These are phyloP conservation scores for Myrmophylax atrothorax DNA, from an alignment of 2,113 vertebrate species.

Conservation along the genomic window DNA sequence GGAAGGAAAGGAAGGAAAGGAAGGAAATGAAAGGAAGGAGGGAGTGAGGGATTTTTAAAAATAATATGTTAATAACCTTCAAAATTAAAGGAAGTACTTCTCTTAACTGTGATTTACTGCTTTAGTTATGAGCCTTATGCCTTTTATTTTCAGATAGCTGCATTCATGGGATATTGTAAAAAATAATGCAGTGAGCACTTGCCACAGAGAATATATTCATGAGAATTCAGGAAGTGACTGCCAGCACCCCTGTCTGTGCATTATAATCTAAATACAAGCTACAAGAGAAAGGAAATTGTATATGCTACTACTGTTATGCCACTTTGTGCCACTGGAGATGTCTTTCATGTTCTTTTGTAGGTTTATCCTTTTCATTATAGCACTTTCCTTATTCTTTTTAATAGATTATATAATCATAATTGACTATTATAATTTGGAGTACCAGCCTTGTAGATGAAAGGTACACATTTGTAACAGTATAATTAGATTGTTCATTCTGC, in stretches of 20 bases:
- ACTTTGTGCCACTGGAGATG: neutral
- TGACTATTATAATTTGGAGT: slow-evolving; percentile 48
- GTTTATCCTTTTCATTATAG: slow-evolving; percentile 37
- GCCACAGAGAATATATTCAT: neutral
- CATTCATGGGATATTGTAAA: neutral
- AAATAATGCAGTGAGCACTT: neutral
- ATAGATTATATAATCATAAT: slow-evolving; percentile 61
- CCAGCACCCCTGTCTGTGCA: neutral
- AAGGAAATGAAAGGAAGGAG: too few relatives aligned
- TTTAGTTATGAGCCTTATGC: neutral
- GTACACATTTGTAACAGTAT: slow-evolving; percentile 64
- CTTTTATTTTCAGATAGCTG: neutral
- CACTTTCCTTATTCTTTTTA: slow-evolving; percentile 41
- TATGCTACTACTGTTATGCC: neutral
- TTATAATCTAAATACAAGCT: neutral
- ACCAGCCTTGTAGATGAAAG: slow-evolving; percentile 60
- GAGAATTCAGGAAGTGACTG: neutral
- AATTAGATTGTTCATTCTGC: slow-evolving; percentile 59
- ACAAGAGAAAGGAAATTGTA: neutral
- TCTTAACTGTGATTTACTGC: neutral
- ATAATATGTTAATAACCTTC: neutral
- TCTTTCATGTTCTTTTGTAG: slow-evolving; percentile 37
- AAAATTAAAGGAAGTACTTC: neutral
- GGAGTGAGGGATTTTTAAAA: neutral
- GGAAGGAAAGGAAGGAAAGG: neutral